Evolutionary conservation across 2,888 invertebrate genomes (phyloP).

Genomic region (Lasioglossum lativentre): DNA sequence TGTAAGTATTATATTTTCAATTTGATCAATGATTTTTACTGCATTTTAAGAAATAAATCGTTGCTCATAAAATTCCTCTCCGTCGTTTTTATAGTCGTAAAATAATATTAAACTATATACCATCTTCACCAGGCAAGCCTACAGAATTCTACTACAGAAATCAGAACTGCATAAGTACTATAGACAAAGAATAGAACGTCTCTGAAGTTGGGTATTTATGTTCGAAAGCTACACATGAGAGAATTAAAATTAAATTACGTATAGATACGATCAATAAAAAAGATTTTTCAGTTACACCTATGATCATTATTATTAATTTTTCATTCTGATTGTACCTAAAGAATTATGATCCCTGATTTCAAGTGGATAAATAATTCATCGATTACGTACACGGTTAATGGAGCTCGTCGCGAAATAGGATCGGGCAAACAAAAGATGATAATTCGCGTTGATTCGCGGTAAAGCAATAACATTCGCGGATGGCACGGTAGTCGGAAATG

Average conservation of each 20-base stretch:
- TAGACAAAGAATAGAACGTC: background rate
- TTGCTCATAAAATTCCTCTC: background rate
- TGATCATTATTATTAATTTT: background rate
- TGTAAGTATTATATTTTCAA: background rate
- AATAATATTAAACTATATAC: background rate
- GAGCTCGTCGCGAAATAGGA: background rate
- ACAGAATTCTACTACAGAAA: background rate
- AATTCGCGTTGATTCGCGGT: constrained; percentile 7
- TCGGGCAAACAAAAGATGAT: background rate
- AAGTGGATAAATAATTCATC: background rate
- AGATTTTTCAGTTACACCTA: background rate
- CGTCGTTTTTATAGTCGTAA: background rate
- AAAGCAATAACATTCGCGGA: constrained; percentile 23
- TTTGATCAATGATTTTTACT: background rate
- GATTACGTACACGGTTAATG: constrained; percentile 2
- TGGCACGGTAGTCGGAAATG: constrained; percentile 35
- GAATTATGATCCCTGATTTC: background rate
- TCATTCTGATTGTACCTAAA: background rate
- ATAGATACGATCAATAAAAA: background rate
- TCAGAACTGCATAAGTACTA: background rate
- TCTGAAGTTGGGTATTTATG: background rate
- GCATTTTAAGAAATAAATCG: background rate
- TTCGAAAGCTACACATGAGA: background rate
- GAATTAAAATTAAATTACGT: background rate
- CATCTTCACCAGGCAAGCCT: too few relatives aligned